phyloP scores from a whole-genome alignment of 2,797 vertebrate species.

The Aldrovandia affinis region DNA sequence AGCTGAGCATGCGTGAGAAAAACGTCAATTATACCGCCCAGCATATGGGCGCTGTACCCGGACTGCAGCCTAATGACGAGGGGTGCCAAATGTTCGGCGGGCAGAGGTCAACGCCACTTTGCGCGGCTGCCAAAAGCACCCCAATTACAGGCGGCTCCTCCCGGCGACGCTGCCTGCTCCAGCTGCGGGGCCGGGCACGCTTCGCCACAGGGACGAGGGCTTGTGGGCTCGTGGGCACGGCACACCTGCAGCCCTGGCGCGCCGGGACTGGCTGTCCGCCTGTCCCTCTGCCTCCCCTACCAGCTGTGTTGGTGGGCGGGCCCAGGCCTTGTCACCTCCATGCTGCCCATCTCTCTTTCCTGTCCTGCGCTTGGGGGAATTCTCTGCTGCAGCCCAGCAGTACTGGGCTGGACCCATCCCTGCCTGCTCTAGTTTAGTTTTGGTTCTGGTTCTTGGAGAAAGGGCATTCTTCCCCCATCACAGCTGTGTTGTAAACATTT shows the following conservation, averaged over 20 bases:
- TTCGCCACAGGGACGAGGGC: slow-evolving; percentile 25
- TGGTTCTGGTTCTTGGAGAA: neutral
- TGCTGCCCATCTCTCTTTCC: slow-evolving; percentile 26
- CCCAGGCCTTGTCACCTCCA: slow-evolving; percentile 52
- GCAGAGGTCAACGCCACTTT: slow-evolving; percentile 64
- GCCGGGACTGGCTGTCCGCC: slow-evolving; percentile 57
- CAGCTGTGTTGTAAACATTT: too few relatives aligned
- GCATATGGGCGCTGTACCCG: slow-evolving; percentile 70
- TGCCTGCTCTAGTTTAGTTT: slow-evolving; percentile 45
- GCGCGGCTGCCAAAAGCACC: slow-evolving; percentile 60
- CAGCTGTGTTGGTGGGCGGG: slow-evolving; percentile 49
- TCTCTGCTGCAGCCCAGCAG: slow-evolving; percentile 55
- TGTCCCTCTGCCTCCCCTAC: slow-evolving; percentile 51
- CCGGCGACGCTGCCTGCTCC: slow-evolving; percentile 55
- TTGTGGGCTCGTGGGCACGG: neutral
- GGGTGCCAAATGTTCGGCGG: slow-evolving; percentile 69
- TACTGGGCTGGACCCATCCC: slow-evolving; percentile 50
- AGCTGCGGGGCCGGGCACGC: slow-evolving; percentile 47
- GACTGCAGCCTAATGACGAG: slow-evolving; percentile 61
- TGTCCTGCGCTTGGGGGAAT: slow-evolving; percentile 36
- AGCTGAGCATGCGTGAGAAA: slow-evolving; percentile 54
- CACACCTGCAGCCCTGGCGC: slow-evolving; percentile 65
- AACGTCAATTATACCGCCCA: slow-evolving; percentile 70
- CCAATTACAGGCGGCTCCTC: slow-evolving; percentile 65
- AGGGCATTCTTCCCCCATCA: neutral